These are phyloP conservation scores for Drosophila ogumai DNA, from an alignment of 1,140 invertebrate species.

Conservation along the genomic window DNA sequence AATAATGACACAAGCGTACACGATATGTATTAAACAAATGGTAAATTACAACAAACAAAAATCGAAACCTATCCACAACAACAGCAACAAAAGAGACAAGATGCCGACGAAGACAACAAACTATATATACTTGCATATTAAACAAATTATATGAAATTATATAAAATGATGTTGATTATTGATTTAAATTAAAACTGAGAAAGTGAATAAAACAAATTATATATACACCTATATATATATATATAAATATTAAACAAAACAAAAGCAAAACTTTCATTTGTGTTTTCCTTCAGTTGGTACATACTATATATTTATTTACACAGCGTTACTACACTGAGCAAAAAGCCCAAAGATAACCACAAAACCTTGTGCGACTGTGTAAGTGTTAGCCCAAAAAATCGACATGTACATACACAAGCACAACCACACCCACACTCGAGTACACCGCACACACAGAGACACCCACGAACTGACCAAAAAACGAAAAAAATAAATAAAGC, in stretches of 20 bases:
- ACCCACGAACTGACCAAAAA: slow-evolving; percentile 74
- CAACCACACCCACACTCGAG: slow-evolving; percentile 23
- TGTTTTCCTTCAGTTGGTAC: slow-evolving; percentile 64
- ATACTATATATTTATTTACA: slow-evolving; percentile 35
- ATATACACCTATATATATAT: slow-evolving; percentile 63
- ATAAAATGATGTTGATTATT: slow-evolving; percentile 83
- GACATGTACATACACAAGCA: slow-evolving; percentile 70
- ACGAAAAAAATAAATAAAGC: slow-evolving; percentile 7
- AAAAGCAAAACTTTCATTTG: slow-evolving; percentile 60
- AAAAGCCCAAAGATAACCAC: slow-evolving; percentile 1
- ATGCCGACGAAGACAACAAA: slow-evolving; percentile 64
- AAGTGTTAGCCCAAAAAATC: slow-evolving; percentile 32
- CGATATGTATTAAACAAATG: slow-evolving; percentile 48
- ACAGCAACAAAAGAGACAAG: slow-evolving; percentile 63
- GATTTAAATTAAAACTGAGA: slow-evolving; percentile 78
- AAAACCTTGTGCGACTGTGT: slow-evolving; percentile 36
- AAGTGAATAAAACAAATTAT: slow-evolving; percentile 75
- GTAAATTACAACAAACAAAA: slow-evolving; percentile 31
- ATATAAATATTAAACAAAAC: slow-evolving; percentile 76
- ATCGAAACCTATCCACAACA: slow-evolving; percentile 53
- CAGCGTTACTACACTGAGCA: slow-evolving; percentile 47
- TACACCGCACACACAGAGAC: slow-evolving; percentile 33
- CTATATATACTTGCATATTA: slow-evolving; percentile 80
- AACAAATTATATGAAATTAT: slow-evolving; percentile 78
- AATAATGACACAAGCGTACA: slow-evolving; percentile 45